Conservation (phyloP, 2,888 invertebrate species). For the Drosophila putrida region DNA sequence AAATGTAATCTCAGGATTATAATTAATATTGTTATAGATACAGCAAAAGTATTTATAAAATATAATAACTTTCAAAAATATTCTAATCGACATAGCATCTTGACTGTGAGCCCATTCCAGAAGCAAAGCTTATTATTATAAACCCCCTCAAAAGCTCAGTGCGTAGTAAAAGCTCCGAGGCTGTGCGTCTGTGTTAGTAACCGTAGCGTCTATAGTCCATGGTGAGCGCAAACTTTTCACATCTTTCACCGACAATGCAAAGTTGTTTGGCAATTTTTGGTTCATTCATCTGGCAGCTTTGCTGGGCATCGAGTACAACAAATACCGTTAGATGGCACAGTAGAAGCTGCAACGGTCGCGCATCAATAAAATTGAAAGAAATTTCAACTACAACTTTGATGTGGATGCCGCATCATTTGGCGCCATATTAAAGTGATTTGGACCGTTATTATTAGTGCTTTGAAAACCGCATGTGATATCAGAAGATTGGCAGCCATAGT, state of each 20-base stretch:
- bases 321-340: constrained; percentile 72
- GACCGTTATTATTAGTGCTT: constrained; percentile 45
- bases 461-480: constrained; percentile 23
- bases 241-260: constrained; percentile 67
- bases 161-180: constrained; percentile 70
- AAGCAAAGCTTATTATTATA: constrained; percentile 19
- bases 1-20: too few relatives aligned
- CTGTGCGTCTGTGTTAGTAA: constrained; percentile 28
- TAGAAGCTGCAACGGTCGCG: constrained; percentile 46
- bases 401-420: constrained; percentile 63
- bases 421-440: constrained; percentile 70
- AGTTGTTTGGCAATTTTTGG: constrained; percentile 71
- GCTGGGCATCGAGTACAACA: constrained; percentile 65
- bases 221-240: constrained; percentile 61
- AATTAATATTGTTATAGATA: too few relatives aligned
- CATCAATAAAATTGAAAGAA: constrained; percentile 26
- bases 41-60: too few relatives aligned
- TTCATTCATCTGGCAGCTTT: constrained; percentile 70
- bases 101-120: constrained; percentile 20
- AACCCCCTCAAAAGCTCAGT: constrained; percentile 54
- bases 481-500: constrained; percentile 19
- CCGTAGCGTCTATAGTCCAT: constrained; percentile 51
- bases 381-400: constrained; percentile 29
- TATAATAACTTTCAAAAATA: neutral
- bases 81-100: constrained; percentile 38